Evolutionary conservation across 2,888 invertebrate species (phyloP), one percentile per base, ranked within the genome.

Genomic region (Polyploca ridens): DNA sequence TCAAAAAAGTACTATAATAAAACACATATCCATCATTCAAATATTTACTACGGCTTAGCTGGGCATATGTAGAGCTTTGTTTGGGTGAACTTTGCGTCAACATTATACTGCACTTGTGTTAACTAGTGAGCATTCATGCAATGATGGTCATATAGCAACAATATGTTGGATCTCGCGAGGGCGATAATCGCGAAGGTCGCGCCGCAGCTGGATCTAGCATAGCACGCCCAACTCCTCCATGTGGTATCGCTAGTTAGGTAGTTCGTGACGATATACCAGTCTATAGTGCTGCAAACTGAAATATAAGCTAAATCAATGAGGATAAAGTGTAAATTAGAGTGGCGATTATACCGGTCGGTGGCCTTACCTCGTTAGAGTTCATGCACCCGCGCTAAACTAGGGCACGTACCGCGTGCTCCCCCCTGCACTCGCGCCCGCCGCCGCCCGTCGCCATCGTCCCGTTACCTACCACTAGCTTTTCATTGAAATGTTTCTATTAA

Each of bases 301-400:
- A 71, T 72, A 66, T 66, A 72, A 76, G 83, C 65, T 88, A 84
- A 71, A 41, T n/a, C 65, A 49, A 67, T 64, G 66, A 64, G 61
- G 68, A 81, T 89, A 93, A 85, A 82, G 88, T 81, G 71, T 78
- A 86, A 72, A 88, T 88, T 84, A 72, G 85, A 78, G 77, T 85
- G 86, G 74, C 72, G 69, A 74, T 68, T 70, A 76, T 77, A 68
- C 79, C 93, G 93, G 93, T 92, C 93, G 93, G 93, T 92, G 94
- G 94, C 94, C 94, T 94, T 92, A 94, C 94, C 94, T 94, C 94
- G 90, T 91, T 94, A 85, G 91, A 92, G 94, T 93, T 93, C 94
- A 91, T 94, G 87, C 91, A 94, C 94, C 94, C 93, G 91, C 87
- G 90, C 87, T 88, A 89, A 94, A 94, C 93, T 94, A 81, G 94